phyloP scores from a whole-genome alignment of 2,797 vertebrate species.

The Enteromius unitaeniatus region DNA sequence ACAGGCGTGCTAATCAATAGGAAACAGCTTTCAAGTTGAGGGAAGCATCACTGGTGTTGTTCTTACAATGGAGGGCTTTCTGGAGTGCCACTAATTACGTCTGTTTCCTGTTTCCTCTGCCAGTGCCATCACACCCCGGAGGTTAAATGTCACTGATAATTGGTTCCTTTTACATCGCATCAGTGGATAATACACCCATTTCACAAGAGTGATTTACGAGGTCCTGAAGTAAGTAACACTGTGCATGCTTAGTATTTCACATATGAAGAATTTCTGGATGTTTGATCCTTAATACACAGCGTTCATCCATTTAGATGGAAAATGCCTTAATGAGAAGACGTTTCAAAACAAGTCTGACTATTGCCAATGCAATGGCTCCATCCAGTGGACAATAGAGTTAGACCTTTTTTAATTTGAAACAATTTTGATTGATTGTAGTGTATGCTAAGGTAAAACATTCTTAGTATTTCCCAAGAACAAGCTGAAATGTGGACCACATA shows the following conservation, averaged over 20 bases:
- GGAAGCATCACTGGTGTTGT: slow-evolving; percentile 24
- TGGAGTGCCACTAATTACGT: slow-evolving; percentile 39
- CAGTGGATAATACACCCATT: slow-evolving; percentile 17
- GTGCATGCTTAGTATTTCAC: background rate
- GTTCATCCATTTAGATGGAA: background rate
- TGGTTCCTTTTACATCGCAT: slow-evolving; percentile 19
- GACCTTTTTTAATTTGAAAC: background rate
- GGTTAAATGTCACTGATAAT: slow-evolving; percentile 57
- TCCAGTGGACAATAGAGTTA: slow-evolving; percentile 22
- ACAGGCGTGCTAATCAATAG: slow-evolving; percentile 16
- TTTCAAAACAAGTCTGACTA: background rate
- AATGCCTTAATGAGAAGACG: background rate
- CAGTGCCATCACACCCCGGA: slow-evolving; percentile 29
- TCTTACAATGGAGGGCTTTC: background rate
- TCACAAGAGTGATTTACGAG: background rate
- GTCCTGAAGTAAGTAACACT: background rate
- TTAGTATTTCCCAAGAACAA: too few relatives aligned
- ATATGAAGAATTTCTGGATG: background rate
- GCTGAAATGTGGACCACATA: too few relatives aligned
- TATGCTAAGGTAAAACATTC: background rate
- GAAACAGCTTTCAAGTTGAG: slow-evolving; percentile 35
- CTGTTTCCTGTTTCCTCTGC: slow-evolving; percentile 54
- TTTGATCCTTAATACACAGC: background rate
- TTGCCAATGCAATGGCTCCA: background rate
- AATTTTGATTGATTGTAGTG: background rate